phyloP scores from a whole-genome alignment of 2,113 vertebrate species.

The Propithecus coquereli region DNA sequence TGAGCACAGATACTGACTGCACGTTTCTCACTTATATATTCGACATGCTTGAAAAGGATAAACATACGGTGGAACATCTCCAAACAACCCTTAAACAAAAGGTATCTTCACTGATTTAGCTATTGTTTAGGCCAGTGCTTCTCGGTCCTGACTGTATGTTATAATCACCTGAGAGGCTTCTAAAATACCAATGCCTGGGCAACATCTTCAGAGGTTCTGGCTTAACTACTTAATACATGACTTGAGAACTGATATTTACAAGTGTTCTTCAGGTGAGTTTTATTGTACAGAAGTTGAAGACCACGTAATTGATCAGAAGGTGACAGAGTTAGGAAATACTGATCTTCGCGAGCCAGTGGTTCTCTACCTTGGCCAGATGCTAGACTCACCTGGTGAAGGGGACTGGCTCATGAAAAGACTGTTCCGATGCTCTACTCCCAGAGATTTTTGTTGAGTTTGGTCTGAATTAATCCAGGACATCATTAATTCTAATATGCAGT shows the following conservation, averaged over 20 bases:
- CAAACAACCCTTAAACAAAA: neutral
- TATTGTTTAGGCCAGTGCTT: neutral
- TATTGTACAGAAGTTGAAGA: neutral
- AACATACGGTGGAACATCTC: neutral
- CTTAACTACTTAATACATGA: neutral
- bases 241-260: neutral
- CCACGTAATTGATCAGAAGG: neutral
- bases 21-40: neutral
- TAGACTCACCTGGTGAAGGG: neutral
- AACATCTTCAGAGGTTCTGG: neutral
- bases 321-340: neutral
- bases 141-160: neutral
- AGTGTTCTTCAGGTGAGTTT: neutral
- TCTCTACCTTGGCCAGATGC: neutral
- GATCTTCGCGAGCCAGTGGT: neutral
- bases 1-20: neutral
- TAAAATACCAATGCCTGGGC: neutral
- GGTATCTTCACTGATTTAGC: neutral
- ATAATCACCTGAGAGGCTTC: neutral
- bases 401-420: neutral
- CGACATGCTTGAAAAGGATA: neutral
- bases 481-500: neutral
- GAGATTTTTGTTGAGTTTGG: neutral
- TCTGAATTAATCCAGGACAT: neutral
- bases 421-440: neutral